Base-by-base conservation (phyloP, 2,113 vertebrate species). In the Grallaria varia region DNA sequence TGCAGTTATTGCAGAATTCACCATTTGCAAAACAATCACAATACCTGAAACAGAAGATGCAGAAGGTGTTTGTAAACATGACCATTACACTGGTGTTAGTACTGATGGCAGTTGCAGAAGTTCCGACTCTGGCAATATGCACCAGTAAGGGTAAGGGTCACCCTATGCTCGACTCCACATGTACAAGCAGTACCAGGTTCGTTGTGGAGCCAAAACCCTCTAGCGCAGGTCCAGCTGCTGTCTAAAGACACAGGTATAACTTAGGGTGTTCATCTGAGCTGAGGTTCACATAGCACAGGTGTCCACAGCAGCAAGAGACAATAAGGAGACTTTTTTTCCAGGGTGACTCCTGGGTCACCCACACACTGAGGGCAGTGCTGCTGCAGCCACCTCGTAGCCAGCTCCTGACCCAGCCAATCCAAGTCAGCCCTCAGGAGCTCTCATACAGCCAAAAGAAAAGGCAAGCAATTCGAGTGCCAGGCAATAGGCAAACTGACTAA, bases 11-110 rank as follows among this genome's bases (percentile, higher is more conserved):
- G 97, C 99, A 99, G 97, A 99, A 99, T 97, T 99, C 99, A 53
- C 99, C 99, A 0, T 99, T 99, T 56, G 99, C 99, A 97, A 99
- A 99, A 93, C 99, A 99, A 97, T 99, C 99, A 53, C 99, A 99
- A 64, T 99, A 99, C 90, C 99, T 99, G 91, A 69, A 95, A 97
- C 28, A 85, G 64, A 95, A 96, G 87, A 97, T 39, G 44, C n/a
- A 93, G 44, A 79, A 56, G 31, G 68, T 15, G 21, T 50, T 88
- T 86, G 25, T 67, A 64, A 89, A 72, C 1, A 1, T 1, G 12
- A 71, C 24, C 31, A 14, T 49, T 22, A 60, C 52, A 40, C 1
- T 39, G 44, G 37, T 2, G 4, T 47, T 47, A 86, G 45, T 18
- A n/a, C 13, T 28, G 33, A 33, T 23, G 21, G 79, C 25, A 66